phyloP scores from a whole-genome alignment of 2,888 invertebrate genomes.

The Eugnorisma glareosa region DNA sequence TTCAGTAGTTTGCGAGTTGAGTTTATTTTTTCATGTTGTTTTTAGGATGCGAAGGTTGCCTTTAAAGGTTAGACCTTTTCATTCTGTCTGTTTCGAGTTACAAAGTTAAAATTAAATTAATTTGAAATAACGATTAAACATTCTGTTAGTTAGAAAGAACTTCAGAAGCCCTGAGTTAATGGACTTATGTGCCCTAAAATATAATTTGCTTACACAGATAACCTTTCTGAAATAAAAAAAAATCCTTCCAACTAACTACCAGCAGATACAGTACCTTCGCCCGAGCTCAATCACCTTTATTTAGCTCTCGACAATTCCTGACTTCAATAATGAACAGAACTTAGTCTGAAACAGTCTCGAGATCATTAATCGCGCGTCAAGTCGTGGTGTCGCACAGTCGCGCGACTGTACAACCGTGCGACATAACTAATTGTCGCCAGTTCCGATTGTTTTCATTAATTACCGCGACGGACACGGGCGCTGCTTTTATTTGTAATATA shows the following conservation, averaged over 20 bases:
- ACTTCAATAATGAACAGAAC: constrained; percentile 24
- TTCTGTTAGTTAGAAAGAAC: background rate
- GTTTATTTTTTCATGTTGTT: constrained; percentile 65
- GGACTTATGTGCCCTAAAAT: background rate
- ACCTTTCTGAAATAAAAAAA: background rate
- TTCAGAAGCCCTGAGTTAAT: constrained; percentile 19
- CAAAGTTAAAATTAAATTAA: constrained; percentile 36
- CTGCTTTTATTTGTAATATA: constrained; percentile 54
- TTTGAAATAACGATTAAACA: constrained; percentile 18
- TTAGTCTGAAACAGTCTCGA: background rate
- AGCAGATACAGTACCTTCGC: background rate
- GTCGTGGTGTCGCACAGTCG: constrained; percentile 32
- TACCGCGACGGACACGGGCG: constrained; percentile 38
- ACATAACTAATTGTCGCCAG: constrained; percentile 53
- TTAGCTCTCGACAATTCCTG: background rate
- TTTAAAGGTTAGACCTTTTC: constrained; percentile 44
- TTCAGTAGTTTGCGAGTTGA: constrained; percentile 65
- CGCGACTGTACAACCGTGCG: constrained; percentile 14
- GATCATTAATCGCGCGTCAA: constrained; percentile 51
- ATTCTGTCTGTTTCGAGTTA: constrained; percentile 18
- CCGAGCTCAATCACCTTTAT: background rate
- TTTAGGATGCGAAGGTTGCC: constrained; percentile 31
- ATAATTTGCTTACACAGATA: background rate
- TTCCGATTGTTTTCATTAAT: constrained; percentile 62
- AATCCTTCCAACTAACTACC: background rate